Base-by-base conservation (phyloP, 2,797 vertebrate genomes). In the Neostethus bicornis region DNA sequence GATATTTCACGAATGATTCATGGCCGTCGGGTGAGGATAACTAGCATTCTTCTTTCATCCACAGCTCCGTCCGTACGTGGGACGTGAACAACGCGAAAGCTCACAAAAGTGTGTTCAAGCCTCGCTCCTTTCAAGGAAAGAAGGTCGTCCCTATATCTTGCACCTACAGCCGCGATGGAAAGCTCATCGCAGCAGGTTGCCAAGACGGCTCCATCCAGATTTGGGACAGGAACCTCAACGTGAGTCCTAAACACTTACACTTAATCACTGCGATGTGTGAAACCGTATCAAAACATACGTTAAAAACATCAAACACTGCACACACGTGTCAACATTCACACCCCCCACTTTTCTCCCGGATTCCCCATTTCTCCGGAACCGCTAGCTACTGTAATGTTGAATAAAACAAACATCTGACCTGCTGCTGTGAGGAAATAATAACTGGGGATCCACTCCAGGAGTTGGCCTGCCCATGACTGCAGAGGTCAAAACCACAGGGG, bases 191-290 rank as follows among this genome's bases (percentile, higher is more conserved):
- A 24, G 95, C 96, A 0, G 97, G 94, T 66, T 98, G 96, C 80
- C 95, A 97, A 80, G 95, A 98, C 41, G 96, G 96, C 42, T 95
- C 93, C 80, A 98, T 99, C 75, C 97, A 98, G 89, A 96, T 98
- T 84, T 99, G 96, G 96, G 96, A 98, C 70, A 91, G 96, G 66
- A 98, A 96, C 86, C 75, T 98, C 74, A 98, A 85, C 34, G 96
- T 98, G 89, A 96, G 96, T 94, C 56, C 60, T 42, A 34, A 49
- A 72, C n/a, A 59, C 17, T 24, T 62, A 75, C 35, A 67, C 45
- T 37, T n/a, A 48, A 53, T 14, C 21, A 13, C 29, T 28, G 53
- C 29, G 26, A 35, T 51, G 60, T 61, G 35, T 35, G 24, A 31
- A n/a, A 6, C 34, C 58, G 29, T 73, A n/a, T 72, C 64, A 86